Conservation (phyloP, 2,888 invertebrate species). For the Cryptosula pallasiana region DNA sequence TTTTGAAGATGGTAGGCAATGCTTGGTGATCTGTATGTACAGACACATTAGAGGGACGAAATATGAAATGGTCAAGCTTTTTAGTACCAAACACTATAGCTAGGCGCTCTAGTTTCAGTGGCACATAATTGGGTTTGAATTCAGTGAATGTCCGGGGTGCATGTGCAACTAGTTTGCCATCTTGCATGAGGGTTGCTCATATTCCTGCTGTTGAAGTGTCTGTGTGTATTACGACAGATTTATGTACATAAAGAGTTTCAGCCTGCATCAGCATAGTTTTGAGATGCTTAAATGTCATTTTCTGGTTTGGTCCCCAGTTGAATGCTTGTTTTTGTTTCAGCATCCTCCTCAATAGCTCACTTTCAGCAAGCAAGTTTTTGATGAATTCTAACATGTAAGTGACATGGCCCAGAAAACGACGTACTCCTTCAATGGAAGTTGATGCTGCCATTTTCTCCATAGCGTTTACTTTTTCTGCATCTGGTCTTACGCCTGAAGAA, state of each 20-base stretch:
- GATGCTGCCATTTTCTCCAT: not conserved
- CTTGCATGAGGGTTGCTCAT: not conserved
- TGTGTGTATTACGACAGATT: not conserved
- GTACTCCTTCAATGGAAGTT: not conserved
- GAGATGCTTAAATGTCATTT: not conserved
- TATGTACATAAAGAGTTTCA: not conserved
- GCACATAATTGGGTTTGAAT: not conserved
- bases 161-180: not conserved
- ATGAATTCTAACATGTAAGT: slow-evolving; percentile 8
- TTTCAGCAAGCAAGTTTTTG: not conserved
- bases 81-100: not conserved
- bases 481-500: not conserved
- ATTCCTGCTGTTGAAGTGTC: not conserved
- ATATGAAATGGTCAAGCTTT: not conserved
- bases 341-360: not conserved
- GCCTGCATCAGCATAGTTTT: not conserved
- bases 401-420: not conserved
- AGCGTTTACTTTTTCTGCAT: not conserved
- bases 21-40: not conserved
- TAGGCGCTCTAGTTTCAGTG: not conserved
- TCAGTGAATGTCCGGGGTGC: not conserved
- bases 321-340: not conserved
- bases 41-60: not conserved
- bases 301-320: not conserved
- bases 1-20: not conserved